A percentile compares a stretch with the other conserved stretches of the same genome.
phyloP scores from a whole-genome alignment of 2,888 invertebrate genomes.

The Polyommatus icarus region DNA sequence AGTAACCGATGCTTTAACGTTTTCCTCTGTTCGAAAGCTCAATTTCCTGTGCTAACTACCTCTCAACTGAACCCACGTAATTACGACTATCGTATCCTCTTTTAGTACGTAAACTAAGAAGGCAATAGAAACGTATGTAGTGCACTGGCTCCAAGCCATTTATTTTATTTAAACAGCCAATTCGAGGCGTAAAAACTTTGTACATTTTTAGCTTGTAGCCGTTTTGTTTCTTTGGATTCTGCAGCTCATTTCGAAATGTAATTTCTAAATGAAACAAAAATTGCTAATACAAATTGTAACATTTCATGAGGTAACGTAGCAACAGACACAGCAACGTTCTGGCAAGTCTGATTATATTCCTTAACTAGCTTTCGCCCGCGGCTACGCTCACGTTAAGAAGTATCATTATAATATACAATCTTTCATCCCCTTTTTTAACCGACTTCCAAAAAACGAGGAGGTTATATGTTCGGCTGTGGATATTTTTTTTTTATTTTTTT shows the following conservation, averaged over 20 bases:
- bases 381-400: too few relatives aligned
- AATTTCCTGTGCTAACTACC: constrained; percentile 44
- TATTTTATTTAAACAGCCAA: constrained; percentile 29
- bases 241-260: not conserved
- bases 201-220: constrained; percentile 20
- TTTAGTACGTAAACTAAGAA: constrained; percentile 31
- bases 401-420: too few relatives aligned
- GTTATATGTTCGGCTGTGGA: too few relatives aligned
- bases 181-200: constrained; percentile 20
- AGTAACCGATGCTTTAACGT: constrained; percentile 40
- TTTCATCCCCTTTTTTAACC: too few relatives aligned
- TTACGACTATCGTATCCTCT: constrained; percentile 32
- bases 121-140: constrained; percentile 30
- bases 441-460: too few relatives aligned
- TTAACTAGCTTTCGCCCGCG: too few relatives aligned
- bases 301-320: not conserved
- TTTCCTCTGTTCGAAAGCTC: constrained; percentile 42
- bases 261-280: not conserved
- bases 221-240: constrained; percentile 13
- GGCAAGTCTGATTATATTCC: not conserved
- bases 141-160: constrained; percentile 26
- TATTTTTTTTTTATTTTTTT: too few relatives aligned
- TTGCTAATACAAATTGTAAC: not conserved
- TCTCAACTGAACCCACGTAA: constrained; percentile 31
- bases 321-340: not conserved